phyloP scores from a whole-genome alignment of 2,888 invertebrate species.

The Microctonus brassicae region DNA sequence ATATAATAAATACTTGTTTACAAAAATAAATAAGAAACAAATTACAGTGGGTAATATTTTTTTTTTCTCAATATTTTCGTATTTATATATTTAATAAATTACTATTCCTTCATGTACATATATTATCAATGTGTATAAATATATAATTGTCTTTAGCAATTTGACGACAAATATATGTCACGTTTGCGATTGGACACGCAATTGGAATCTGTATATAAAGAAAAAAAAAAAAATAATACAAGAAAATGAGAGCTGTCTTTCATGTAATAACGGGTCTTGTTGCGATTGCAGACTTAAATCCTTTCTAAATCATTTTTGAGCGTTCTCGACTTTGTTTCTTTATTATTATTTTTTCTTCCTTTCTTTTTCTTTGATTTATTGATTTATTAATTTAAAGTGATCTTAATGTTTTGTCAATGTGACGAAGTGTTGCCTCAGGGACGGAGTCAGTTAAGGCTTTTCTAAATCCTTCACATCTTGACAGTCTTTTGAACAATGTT shows the following conservation, averaged over 20 bases:
- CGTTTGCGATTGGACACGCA: neutral
- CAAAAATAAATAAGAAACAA: neutral
- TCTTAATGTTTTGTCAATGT: constrained; percentile 85
- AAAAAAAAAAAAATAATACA: neutral
- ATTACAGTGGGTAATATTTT: neutral
- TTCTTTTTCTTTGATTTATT: neutral
- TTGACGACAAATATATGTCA: constrained; percentile 17
- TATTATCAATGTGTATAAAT: constrained; percentile 38
- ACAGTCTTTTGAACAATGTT: constrained; percentile 80
- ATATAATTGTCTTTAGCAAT: constrained; percentile 31
- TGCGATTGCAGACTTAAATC: constrained; percentile 44
- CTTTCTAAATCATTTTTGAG: constrained; percentile 12
- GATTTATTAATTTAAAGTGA: constrained; percentile 68
- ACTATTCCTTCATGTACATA: constrained; percentile 39
- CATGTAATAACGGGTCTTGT: constrained; percentile 32
- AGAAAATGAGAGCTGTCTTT: neutral
- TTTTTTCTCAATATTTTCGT: neutral
- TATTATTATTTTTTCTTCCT: too few relatives aligned
- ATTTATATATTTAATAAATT: constrained; percentile 35
- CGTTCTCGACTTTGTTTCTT: constrained; percentile 12
- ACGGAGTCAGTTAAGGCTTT: constrained; percentile 84
- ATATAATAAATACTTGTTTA: neutral
- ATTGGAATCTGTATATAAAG: neutral
- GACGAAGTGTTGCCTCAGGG: constrained; percentile 82
- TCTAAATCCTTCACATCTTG: constrained; percentile 82